Evolutionary conservation across 2,113 vertebrate species (phyloP), one percentile per base, ranked within the genome.

Genomic region (Otis tarda): DNA sequence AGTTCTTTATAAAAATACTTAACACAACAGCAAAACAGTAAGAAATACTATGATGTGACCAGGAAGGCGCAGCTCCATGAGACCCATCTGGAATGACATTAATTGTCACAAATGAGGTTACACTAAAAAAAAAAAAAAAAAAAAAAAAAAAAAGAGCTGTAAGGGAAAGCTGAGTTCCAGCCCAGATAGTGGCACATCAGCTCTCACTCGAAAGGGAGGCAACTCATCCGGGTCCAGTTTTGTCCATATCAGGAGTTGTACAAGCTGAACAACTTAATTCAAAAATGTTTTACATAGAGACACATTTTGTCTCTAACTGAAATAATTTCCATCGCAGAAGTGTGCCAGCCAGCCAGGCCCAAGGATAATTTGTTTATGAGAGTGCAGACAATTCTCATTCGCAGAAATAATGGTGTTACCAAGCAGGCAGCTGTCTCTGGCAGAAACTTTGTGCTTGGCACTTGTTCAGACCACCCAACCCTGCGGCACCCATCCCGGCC

Each of bases 401-500:
- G 87, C 77, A 95, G 70, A 84, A 93, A 64, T 60, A 79, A 71
- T 12, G 69, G 83, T 74, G 92, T 90, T 88, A 77, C 37, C 75
- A 85, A 65, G 86, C 59, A 92, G 63, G 86, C 83, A 7, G 63
- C 0, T 59, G 64, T 63, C 61, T 82, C 89, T 94, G 89, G 65
- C 84, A 95, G 53, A 60, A 57, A 37, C 57, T 60, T 1, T 6
- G 43, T 25, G 61, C 77, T 49, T 95, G 91, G 93, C 69, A 28
- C 23, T 84, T 4, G 27, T 64, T 95, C 94, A 94, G 92, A 93
- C 90, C 90, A 93, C 90, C 85, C 94, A 94, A 14, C 61, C 65
- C 81, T 7, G 9, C 6, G 1, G 90, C 77, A 78, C 45, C 69
- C 52, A 28, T 22, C 23, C 27, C 4, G 9, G 19, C n/a, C 55